phyloP scores from a whole-genome alignment of 2,113 vertebrate genomes.

The Zosterops borbonicus region DNA sequence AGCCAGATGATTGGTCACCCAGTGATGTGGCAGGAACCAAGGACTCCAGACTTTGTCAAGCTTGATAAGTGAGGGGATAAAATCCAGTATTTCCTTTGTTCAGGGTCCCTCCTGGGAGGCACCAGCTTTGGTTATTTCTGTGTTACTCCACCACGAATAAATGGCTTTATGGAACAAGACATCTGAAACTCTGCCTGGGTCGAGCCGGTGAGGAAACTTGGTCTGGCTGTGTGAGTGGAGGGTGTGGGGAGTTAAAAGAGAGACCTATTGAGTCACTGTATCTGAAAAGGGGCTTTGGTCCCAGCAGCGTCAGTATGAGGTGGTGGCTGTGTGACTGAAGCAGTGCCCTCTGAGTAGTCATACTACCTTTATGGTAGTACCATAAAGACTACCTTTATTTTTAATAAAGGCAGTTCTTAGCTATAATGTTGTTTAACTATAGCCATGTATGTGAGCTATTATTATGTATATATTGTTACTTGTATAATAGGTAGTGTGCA shows the following conservation, averaged over 20 bases:
- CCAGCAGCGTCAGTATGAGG: not conserved
- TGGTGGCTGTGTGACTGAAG: too few relatives aligned
- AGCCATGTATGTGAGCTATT: rapidly evolving
- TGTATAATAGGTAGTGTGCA: not conserved
- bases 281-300: not conserved
- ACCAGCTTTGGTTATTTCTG: rapidly evolving
- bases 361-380: too few relatives aligned
- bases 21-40: not conserved
- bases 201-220: rapidly evolving
- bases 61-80: not conserved
- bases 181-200: not conserved
- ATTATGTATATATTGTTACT: not conserved
- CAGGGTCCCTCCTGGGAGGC: not conserved
- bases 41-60: not conserved
- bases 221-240: not conserved
- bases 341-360: too few relatives aligned
- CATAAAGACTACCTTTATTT: too few relatives aligned
- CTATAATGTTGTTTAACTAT: not conserved
- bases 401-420: not conserved
- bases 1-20: rapidly evolving
- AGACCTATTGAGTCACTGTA: too few relatives aligned
- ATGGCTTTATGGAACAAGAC: not conserved
- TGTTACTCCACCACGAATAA: not conserved
- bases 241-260: not conserved
- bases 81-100: not conserved